Base-by-base conservation (phyloP, 2,113 vertebrate genomes). In the Brienomyrus longianalis region DNA sequence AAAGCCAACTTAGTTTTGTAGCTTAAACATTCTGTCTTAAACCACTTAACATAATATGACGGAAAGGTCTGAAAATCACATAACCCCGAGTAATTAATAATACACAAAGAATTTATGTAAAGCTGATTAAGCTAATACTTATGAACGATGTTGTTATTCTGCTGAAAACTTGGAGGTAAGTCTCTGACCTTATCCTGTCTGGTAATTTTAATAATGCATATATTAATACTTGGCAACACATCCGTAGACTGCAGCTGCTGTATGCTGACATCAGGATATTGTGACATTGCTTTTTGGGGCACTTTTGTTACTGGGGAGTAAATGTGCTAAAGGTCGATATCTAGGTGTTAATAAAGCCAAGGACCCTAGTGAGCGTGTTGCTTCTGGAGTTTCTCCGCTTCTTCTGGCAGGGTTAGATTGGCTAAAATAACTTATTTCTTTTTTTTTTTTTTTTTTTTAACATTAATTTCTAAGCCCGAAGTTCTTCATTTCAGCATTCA, bases 401-500 rank as follows among this genome's bases (percentile, higher is more conserved):
- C n/a, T 85, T 47, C 80, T 23, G 39, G 21, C 6, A 11, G 35
- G 45, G 8, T 43, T 23, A 47, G 77, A 45, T 17, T 45, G 39
- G 17, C 80, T 43, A 21, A 39, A 39, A 77, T 77, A 77, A 77
- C 70, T 39, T n/a, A n/a, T n/a, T n/a, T 7, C 43, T 50, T 10
- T 15, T 50, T 23, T 47, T 48, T 48, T 15, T 47, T 5, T 51
- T 5, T 15, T 85, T 27, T 50, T 51, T 51, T 23, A 48, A 84
- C 52, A 0, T 39, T 39, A 39, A 39, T 39, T 39, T 39, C 39
- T 39, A 39, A 84, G 39, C 45, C 9, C 7, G 6, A 47, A 83
- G 80, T 83, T 83, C 80, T 83, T 83, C 66, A 31, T 35, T 74
- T 74, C 66, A 35, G 13, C 66, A 74, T 85, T 85, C 45, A 85